Conservation (phyloP, 2,888 invertebrate genomes). For the Oasisia sp. region DNA sequence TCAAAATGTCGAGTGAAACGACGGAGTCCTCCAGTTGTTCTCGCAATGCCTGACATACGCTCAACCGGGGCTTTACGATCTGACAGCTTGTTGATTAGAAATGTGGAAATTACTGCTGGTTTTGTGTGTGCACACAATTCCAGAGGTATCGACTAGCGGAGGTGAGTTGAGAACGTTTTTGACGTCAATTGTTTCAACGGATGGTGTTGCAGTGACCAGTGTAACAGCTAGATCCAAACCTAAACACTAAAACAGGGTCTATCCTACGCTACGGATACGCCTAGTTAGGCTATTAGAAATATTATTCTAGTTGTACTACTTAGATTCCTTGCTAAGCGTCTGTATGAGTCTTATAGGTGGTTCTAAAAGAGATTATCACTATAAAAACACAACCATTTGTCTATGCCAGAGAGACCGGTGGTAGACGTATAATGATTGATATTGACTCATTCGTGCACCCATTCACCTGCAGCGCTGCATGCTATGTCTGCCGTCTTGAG, state of each 20-base stretch:
- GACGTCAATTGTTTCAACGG: neutral
- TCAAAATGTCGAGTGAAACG: neutral
- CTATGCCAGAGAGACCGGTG: neutral
- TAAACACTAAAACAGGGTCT: too few species aligned
- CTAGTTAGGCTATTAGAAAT: neutral
- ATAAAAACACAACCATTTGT: neutral
- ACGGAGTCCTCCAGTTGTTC: neutral
- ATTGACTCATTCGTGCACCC: neutral
- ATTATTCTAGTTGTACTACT: neutral
- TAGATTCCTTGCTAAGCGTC: neutral
- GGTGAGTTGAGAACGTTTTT: constrained; percentile 7
- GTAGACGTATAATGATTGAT: neutral
- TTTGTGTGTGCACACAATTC: neutral
- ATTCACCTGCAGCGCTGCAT: neutral
- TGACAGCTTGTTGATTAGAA: neutral
- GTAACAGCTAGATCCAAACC: neutral
- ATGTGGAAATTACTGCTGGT: constrained; percentile 5
- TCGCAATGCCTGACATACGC: neutral
- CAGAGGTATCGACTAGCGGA: neutral
- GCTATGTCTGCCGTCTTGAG: neutral
- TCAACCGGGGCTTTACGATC: neutral
- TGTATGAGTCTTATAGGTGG: neutral
- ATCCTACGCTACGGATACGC: neutral
- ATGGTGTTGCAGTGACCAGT: neutral
- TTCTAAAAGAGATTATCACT: neutral